These are phyloP conservation scores for Gambusia yucatana DNA, from an alignment of 2,797 vertebrate genomes.

Conservation along the genomic window DNA sequence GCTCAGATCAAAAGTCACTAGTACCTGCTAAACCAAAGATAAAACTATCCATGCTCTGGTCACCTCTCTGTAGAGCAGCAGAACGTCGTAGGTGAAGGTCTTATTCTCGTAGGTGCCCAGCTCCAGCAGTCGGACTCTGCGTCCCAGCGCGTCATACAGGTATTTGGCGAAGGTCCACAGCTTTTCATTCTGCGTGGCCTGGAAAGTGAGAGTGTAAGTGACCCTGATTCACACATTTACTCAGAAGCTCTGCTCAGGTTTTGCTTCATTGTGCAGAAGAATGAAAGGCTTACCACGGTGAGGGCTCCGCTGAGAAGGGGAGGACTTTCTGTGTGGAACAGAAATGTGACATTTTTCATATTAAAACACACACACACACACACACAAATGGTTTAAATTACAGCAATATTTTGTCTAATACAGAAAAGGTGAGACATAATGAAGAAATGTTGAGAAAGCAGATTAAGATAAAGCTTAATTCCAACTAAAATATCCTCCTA, in stretches of 20 bases:
- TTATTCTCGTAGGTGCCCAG: conserved; percentile 41
- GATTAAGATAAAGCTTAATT: neutral
- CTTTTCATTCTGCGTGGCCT: conserved; percentile 71
- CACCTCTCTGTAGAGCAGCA: conserved; percentile 79
- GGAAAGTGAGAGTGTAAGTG: conserved; percentile 9
- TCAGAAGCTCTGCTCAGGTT: neutral
- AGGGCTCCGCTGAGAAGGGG: conserved; percentile 66
- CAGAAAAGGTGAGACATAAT: neutral
- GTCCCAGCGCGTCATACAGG: conserved; percentile 65
- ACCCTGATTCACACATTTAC: neutral
- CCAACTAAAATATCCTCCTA: conserved; percentile 56
- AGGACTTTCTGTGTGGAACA: conserved; percentile 63
- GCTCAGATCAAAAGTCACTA: neutral
- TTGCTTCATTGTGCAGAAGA: neutral
- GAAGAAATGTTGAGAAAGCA: neutral
- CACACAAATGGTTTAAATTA: neutral
- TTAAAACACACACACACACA: neutral
- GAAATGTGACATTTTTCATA: neutral
- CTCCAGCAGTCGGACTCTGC: conserved; percentile 65
- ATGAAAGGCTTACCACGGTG: conserved; percentile 60
- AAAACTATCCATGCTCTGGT: neutral
- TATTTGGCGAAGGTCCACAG: conserved; percentile 42
- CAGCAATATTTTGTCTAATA: neutral
- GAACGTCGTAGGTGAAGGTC: conserved; percentile 49
- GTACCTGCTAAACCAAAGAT: neutral